Evolutionary conservation across 2,797 vertebrate species (phyloP), one percentile per base, ranked within the genome.

Genomic region (Malurus splendens): DNA sequence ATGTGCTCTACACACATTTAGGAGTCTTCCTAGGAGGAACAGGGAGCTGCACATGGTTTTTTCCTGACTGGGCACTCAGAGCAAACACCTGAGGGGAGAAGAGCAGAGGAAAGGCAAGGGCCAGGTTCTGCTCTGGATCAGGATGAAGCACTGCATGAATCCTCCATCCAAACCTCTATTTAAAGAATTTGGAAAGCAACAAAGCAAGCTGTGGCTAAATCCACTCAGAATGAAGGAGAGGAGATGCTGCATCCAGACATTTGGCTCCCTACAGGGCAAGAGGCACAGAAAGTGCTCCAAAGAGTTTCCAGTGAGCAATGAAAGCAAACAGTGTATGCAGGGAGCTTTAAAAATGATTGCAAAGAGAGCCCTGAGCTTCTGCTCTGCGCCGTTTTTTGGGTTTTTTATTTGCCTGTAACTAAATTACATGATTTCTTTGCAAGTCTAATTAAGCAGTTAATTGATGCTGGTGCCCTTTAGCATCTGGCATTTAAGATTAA

Each of bases 361-460:
- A 90, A 25, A 91, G 79, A 76, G 60, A 89, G 84, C 89, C 72
- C 74, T 62, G 57, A 91, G 80, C 57, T 92, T 82, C 75, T 81
- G 48, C 62, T 88, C n/a, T 44, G 33, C n/a, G 72, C 0, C 0
- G 6, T 7, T 2, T 33, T 33, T 73, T 28, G 41, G 81, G 55
- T 7, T 36, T 32, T 80, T 88, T 32, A 60, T 81, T 79, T 78
- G 89, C 82, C 78, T 83, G 83, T 81, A 79, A 95, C 89, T 93
- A 93, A 93, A 93, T 92, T 82, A 87, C 80, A 76, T 14, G 45
- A 87, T 87, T 96, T 89, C 90, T 91, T 93, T 95, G 95, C 86
- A 94, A 89, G 91, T 89, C 94, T 94, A 92, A 94, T 94, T 94
- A 95, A 86, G 94, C 79, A 89, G 91, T 95, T 94, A 95, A 94